These are phyloP conservation scores for Poeciliopsis presidionis DNA, from an alignment of 2,797 vertebrate species.

Conservation along the genomic window DNA sequence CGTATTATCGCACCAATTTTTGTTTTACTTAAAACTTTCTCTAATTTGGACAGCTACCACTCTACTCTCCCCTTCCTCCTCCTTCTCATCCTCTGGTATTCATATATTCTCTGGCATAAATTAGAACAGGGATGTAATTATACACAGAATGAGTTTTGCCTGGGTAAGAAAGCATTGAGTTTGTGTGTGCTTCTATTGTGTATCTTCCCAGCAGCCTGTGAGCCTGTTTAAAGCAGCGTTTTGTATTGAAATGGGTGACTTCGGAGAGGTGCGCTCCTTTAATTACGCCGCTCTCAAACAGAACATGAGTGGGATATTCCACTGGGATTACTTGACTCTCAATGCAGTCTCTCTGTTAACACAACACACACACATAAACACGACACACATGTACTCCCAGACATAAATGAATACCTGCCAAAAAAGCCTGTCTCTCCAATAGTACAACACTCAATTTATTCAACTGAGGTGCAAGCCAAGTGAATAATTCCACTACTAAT, in stretches of 20 bases:
- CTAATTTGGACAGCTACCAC: slow-evolving; percentile 18
- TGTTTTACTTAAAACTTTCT: slow-evolving; percentile 36
- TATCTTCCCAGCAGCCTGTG: slow-evolving; percentile 22
- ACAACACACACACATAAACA: slow-evolving; percentile 46
- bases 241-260: slow-evolving; percentile 83
- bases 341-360: slow-evolving; percentile 75
- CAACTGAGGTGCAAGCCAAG: slow-evolving; percentile 70
- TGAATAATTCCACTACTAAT: slow-evolving; percentile 83
- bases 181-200: slow-evolving; percentile 41
- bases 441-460: slow-evolving; percentile 76
- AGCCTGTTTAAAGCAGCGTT: slow-evolving; percentile 74
- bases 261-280: slow-evolving; percentile 80
- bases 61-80: slow-evolving; percentile 36
- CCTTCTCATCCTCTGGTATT: slow-evolving; percentile 61
- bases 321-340: slow-evolving; percentile 79
- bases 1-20: background rate
- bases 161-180: slow-evolving; percentile 34
- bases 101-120: slow-evolving; percentile 80
- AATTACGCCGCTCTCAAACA: slow-evolving; percentile 86
- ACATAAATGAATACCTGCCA: slow-evolving; percentile 64
- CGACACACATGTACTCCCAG: slow-evolving; percentile 49
- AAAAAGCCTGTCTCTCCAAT: slow-evolving; percentile 62
- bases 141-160: slow-evolving; percentile 59
- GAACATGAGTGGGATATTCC: slow-evolving; percentile 82
- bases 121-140: slow-evolving; percentile 82